Percentiles rank a stretch among this genome's conserved stretches.
Evolutionary conservation across 1,140 invertebrate species (phyloP).

Genomic region (Micrasema longulum): DNA sequence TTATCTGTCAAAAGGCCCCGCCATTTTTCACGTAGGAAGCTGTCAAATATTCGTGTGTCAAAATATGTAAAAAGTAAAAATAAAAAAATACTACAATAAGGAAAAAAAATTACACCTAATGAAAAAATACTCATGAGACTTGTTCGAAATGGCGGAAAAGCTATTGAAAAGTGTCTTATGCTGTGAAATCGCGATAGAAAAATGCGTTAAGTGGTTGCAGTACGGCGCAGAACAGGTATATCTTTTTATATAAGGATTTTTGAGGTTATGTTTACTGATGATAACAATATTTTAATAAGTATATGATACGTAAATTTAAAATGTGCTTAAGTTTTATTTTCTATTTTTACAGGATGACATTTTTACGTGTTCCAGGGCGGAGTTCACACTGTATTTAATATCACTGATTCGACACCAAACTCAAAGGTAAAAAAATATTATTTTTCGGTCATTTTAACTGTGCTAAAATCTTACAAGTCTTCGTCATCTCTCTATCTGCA

Average conservation of each 20-base stretch:
- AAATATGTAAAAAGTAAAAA: not conserved
- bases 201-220: constrained; percentile 25
- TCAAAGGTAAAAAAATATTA: constrained; percentile 37
- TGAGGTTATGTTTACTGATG: not conserved
- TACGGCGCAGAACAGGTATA: constrained; percentile 8
- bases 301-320: not conserved
- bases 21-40: too few species aligned
- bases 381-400: constrained; percentile 44
- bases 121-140: not conserved
- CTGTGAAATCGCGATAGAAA: constrained; percentile 25
- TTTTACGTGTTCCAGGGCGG: constrained; percentile 39
- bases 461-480: not conserved
- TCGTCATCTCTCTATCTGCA: not conserved
- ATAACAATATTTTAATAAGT: not conserved
- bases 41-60: too few species aligned
- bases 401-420: constrained; percentile 43
- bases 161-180: constrained; percentile 25
- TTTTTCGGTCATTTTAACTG: not conserved
- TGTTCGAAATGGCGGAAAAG: constrained; percentile 25
- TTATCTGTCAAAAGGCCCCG: too few species aligned
- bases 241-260: not conserved
- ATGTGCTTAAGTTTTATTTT: not conserved
- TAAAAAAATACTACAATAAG: not conserved
- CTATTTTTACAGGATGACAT: constrained; percentile 36
- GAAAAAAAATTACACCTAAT: not conserved